Evolutionary conservation across 2,113 vertebrate genomes (phyloP).

Genomic region (Varanus salvator): DNA sequence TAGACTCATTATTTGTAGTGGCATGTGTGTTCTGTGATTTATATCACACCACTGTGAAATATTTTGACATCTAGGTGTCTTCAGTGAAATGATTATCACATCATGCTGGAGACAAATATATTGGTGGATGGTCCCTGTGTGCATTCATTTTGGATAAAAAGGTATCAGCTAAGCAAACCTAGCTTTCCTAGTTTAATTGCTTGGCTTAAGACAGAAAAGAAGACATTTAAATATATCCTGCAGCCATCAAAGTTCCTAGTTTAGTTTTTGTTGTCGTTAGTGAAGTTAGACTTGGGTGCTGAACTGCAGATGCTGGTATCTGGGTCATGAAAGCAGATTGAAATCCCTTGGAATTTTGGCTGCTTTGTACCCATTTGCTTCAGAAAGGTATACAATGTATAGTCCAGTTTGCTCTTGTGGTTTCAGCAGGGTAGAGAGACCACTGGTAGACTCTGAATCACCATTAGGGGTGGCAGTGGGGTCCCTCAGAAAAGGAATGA

Average conservation of each 20-base stretch:
- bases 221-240: not conserved
- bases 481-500: not conserved
- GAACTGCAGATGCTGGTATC: constrained; percentile 1
- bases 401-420: not conserved
- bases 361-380: constrained; percentile 2
- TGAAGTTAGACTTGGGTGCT: constrained; percentile 16
- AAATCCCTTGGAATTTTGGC: not conserved
- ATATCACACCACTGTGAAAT: not conserved
- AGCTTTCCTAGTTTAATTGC: not conserved
- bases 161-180: not conserved
- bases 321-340: not conserved
- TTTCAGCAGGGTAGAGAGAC: not conserved
- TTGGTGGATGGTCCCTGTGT: not conserved
- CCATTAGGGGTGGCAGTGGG: not conserved
- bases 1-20: not conserved
- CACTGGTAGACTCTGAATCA: not conserved
- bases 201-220: not conserved
- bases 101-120: not conserved
- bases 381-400: not conserved
- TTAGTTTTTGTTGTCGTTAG: not conserved
- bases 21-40: not conserved
- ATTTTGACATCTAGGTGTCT: not conserved
- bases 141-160: not conserved
- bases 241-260: not conserved
- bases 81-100: not conserved